Base-by-base conservation (phyloP, 2,888 invertebrate genomes). In the Amphipyra tragopoginis region DNA sequence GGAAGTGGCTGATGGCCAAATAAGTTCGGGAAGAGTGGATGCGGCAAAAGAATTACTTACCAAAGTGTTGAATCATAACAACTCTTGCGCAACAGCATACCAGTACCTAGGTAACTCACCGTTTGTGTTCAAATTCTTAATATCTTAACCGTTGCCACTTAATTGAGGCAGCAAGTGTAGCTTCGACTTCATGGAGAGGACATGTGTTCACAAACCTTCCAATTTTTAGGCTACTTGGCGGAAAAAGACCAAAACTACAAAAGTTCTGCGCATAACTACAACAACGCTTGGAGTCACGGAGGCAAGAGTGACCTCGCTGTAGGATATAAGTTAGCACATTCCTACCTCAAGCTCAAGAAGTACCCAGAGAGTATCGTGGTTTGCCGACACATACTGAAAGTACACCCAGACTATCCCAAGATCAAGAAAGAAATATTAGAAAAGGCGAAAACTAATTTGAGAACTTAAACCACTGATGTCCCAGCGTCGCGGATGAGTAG, bases 381-480 rank as follows among this genome's bases (percentile, higher is more conserved):
- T 0, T 98, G 98, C 72, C 64, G 98, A 74, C 96, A 97, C 82
- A 97, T 99, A 9, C 89, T 99, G 42, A 96, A 96, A 75, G 93
- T 96, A 29, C 97, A 97, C 87, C 98, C 99, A 0, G 98, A 98
- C 70, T 99, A 98, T 90, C 97, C 98, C 0, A 97, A 98, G 81
- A 97, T 99, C 49, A 97, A 96, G 74, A 99, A 98, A 86, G 99
- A 99, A 79, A 97, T 99, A 76, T 94, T 99, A 72, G 99, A 99
- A 75, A 99, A 99, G 85, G 97, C 97, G 36, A 96, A 97, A 73
- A 96, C 95, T 80, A 97, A 97, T 92, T 94, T 98, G 75, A 95
- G 97, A 72, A 96, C 97, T 1, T 97, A 80, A 70, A n/a, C n/a
- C n/a, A n/a, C n/a, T n/a, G n/a, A n/a, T n/a, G n/a, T n/a, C n/a